These are phyloP conservation scores for Cheilosia urbana DNA, from an alignment of 2,888 invertebrate species.

Conservation along the genomic window DNA sequence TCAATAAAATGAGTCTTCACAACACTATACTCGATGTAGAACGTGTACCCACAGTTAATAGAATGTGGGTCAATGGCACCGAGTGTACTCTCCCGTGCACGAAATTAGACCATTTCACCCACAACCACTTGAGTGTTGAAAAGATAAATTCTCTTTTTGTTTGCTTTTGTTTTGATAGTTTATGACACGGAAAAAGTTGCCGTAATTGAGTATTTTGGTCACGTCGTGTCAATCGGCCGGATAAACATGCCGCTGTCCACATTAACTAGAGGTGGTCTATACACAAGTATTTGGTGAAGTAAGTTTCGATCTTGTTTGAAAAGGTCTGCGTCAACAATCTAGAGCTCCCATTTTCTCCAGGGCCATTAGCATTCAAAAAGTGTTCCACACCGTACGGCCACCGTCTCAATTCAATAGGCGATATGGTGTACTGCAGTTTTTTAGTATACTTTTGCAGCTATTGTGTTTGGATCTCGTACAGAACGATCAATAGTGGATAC, in stretches of 20 bases:
- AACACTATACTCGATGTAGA: not conserved
- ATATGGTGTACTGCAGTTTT: slow-evolving; percentile 43
- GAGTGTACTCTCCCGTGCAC: not conserved
- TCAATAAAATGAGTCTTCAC: too few species aligned
- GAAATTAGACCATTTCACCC: slow-evolving; percentile 2
- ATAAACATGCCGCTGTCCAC: not conserved
- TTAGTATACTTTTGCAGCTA: slow-evolving; percentile 16
- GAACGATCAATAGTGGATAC: slow-evolving; percentile 22
- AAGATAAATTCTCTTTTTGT: not conserved
- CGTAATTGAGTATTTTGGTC: slow-evolving; percentile 15
- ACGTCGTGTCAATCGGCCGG: slow-evolving; percentile 41
- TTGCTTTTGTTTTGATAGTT: not conserved
- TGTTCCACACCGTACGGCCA: slow-evolving; percentile 28
- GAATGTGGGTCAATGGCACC: not conserved
- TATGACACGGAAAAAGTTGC: not conserved
- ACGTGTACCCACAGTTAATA: not conserved
- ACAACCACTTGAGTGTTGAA: not conserved
- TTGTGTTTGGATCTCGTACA: slow-evolving; percentile 25
- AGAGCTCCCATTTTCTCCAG: slow-evolving; percentile 42
- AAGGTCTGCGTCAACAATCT: slow-evolving; percentile 22
- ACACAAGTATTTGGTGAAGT: not conserved
- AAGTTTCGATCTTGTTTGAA: slow-evolving; percentile 17
- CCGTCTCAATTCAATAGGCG: slow-evolving; percentile 7
- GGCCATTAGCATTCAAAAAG: slow-evolving; percentile 54
- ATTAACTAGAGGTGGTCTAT: slow-evolving; percentile 1